Conservation (phyloP, 2,113 vertebrate species). For the Amazona vittata region DNA sequence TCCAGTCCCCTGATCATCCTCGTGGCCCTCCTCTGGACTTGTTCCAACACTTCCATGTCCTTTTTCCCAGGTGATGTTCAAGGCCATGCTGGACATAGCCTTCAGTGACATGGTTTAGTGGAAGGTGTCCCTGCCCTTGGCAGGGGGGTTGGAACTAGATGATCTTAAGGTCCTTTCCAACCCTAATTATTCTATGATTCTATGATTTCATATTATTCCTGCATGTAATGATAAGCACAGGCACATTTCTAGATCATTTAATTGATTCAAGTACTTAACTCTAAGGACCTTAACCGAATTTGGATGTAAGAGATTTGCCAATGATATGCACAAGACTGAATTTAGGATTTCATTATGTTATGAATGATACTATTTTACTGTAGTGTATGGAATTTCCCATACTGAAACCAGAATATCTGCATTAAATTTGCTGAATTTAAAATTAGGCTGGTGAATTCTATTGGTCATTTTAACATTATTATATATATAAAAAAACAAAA, state of each 20-base stretch:
- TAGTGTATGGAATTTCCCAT: background rate
- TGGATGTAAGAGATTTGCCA: background rate
- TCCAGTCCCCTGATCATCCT: too few species aligned
- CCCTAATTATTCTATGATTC: too few species aligned
- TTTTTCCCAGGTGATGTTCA: too few species aligned
- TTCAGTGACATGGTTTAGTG: too few species aligned
- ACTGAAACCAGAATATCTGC: background rate
- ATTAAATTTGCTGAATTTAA: background rate
- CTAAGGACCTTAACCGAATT: background rate
- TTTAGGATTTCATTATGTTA: background rate
- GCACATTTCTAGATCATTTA: background rate
- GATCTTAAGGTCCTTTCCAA: too few species aligned
- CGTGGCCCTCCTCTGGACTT: too few species aligned
- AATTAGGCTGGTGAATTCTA: background rate
- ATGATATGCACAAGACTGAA: background rate
- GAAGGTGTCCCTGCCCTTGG: too few species aligned
- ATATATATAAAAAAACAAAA: background rate
- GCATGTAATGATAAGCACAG: background rate
- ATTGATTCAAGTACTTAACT: background rate
- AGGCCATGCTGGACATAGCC: too few species aligned
- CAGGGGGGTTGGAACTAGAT: too few species aligned
- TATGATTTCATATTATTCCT: background rate
- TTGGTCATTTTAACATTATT: background rate
- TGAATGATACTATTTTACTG: background rate
- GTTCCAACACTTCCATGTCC: too few species aligned